Base-by-base conservation (phyloP, 2,113 vertebrate genomes). In the Romanogobio albipinnatus region DNA sequence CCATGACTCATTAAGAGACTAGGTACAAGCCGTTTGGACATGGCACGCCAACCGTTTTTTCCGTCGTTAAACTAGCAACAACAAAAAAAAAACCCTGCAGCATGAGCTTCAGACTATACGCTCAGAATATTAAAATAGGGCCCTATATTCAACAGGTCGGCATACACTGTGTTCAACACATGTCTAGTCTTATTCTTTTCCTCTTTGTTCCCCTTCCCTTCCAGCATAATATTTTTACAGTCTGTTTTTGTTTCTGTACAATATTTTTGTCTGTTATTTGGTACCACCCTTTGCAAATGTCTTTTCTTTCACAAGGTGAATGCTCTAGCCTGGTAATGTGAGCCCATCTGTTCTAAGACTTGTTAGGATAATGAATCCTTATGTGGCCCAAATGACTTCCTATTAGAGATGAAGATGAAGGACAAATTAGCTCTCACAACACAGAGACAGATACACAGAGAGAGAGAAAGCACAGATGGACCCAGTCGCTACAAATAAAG, bases 331-430 rank as follows among this genome's bases (percentile, higher is more conserved):
- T 61, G n/a, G 51, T 84, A 78, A 84, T 86, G 77, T 64, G 82
- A 77, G 82, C 66, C 83, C 87, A 88, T 88, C 87, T 86, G 85
- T 74, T 88, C 45, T 82, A 78, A 45, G 83, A 78, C 80, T 86
- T 76, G 85, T 85, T 88, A 85, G 83, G 70, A 86, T 87, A 82
- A 87, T 87, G 81, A 84, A 82, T 86, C 86, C 81, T 84, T 87
- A 87, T 84, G 84, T 87, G 85, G 71, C 81, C 79, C 83, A 84
- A 88, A 85, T 73, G 45, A 61, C 76, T 78, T 81, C 36, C 80
- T 59, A 70, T 88, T 82, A 74, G 79, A 85, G 59, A 8, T 9
- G 39, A 84, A 68, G 85, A 86, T 39, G 83, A 88, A 86, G 22
- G 66, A 86, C 87, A 88, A 86, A 88, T 88, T 76, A 85, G 82